phyloP scores from a whole-genome alignment of 2,797 vertebrate genomes.

The Synaphobranchus kaupii region DNA sequence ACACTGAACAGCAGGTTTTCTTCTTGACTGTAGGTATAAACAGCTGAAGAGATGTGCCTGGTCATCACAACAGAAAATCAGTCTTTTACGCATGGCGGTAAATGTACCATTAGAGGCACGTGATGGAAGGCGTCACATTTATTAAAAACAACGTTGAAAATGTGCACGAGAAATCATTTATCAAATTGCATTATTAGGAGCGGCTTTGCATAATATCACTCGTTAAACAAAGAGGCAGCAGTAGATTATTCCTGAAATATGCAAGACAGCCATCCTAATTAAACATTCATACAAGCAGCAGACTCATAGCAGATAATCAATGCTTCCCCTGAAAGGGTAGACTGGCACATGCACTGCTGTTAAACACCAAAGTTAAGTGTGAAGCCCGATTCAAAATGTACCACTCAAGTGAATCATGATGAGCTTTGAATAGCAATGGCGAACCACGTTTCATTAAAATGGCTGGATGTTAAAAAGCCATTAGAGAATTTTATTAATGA shows the following conservation, averaged over 20 bases:
- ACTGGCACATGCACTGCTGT: not conserved
- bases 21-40: not conserved
- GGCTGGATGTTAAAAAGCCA: not conserved
- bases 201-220: not conserved
- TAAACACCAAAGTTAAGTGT: not conserved
- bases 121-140: not conserved
- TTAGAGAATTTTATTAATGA: not conserved
- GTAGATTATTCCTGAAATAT: slow-evolving; percentile 5
- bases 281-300: not conserved
- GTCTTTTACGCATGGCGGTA: too few species aligned
- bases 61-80: too few species aligned
- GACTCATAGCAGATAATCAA: slow-evolving; percentile 8
- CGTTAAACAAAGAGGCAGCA: not conserved
- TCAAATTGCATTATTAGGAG: not conserved
- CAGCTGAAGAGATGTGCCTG: not conserved
- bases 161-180: not conserved
- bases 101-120: not conserved
- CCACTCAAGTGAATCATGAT: not conserved
- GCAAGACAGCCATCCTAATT: not conserved
- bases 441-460: not conserved
- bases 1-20: not conserved
- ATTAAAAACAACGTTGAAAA: not conserved
- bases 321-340: not conserved
- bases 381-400: not conserved
- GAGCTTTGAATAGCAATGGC: not conserved